These are phyloP conservation scores for Petrocephalus zakoni DNA, from an alignment of 2,113 vertebrate species.

Conservation along the genomic window DNA sequence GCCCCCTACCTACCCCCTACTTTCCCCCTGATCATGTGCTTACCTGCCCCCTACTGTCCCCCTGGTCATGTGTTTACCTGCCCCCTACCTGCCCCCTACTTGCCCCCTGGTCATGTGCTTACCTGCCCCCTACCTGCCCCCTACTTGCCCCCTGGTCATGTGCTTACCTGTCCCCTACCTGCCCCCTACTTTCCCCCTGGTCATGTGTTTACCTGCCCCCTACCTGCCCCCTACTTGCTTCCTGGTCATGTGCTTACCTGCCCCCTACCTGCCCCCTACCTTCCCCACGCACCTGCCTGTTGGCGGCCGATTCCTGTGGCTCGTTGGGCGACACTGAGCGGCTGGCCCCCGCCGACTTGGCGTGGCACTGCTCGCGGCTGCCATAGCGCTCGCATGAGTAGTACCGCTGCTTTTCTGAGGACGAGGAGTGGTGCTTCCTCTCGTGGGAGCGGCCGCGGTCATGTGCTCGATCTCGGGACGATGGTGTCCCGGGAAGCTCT, in stretches of 20 bases:
- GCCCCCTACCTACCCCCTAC: not conserved
- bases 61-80: too few species aligned
- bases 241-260: too few species aligned
- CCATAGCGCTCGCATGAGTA: constrained; percentile 92
- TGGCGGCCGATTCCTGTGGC: constrained; percentile 64
- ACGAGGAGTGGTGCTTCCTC: constrained; percentile 81
- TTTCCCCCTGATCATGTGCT: not conserved
- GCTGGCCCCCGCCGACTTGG: constrained; percentile 72
- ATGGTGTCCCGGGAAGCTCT: constrained; percentile 44
- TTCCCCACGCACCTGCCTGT: constrained; percentile 74
- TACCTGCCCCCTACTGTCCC: not conserved
- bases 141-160: not conserved
- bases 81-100: not conserved
- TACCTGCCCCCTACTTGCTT: too few species aligned
- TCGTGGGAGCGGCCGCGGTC: constrained; percentile 87
- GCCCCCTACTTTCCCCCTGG: not conserved
- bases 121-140: not conserved
- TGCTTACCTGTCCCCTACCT: too few species aligned
- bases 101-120: not conserved
- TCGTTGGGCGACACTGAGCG: constrained; percentile 75
- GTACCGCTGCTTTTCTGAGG: constrained; percentile 86
- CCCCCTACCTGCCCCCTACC: not conserved
- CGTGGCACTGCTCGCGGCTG: constrained; percentile 75
- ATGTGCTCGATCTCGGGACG: constrained; percentile 60
- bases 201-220: too few species aligned